Evolutionary conservation across 92 coral and sea anemone species (phyloP).

Genomic region (Porites rus): DNA sequence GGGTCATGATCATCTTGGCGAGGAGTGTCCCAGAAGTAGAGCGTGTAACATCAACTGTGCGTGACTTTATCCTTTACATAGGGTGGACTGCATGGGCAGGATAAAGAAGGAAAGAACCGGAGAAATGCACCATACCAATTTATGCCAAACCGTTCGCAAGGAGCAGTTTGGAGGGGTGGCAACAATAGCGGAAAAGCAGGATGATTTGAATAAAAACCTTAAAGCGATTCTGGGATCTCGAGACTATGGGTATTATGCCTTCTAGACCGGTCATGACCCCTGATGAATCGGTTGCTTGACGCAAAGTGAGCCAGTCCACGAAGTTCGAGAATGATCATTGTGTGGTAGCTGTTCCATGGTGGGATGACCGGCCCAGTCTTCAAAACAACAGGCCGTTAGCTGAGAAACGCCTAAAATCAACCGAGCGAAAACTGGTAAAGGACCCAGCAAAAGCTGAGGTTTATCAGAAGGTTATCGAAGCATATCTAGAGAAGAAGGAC

Average conservation of each 20-base stretch:
- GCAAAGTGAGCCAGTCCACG: slow-evolving; percentile 35
- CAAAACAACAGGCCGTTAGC: slow-evolving; percentile 32
- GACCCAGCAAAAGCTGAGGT: no score
- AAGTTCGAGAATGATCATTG: slow-evolving; percentile 4
- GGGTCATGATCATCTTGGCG: slow-evolving; percentile 42
- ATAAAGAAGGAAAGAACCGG: no score
- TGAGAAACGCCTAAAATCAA: no score
- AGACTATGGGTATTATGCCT: slow-evolving; percentile 58
- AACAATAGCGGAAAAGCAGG: slow-evolving; percentile 4
- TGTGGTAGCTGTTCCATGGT: slow-evolving; percentile 66
- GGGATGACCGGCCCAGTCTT: slow-evolving; percentile 56
- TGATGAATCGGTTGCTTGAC: slow-evolving; percentile 43
- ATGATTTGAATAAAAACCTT: slow-evolving; percentile 48
- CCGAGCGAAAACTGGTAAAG: no score
- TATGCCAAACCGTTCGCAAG: no score
- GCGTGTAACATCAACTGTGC: slow-evolving; percentile 23
- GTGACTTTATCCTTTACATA: no score
- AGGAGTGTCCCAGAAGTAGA: slow-evolving; percentile 33
- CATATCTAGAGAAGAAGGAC: no score
- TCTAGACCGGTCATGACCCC: slow-evolving; percentile 54
- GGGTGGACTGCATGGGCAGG: no score
- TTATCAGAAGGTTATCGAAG: no score
- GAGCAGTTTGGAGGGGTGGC: no score
- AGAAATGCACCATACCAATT: no score
- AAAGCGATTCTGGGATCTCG: slow-evolving; percentile 72